phyloP scores from a whole-genome alignment of 2,113 vertebrate species.

The Dasyprocta punctata region DNA sequence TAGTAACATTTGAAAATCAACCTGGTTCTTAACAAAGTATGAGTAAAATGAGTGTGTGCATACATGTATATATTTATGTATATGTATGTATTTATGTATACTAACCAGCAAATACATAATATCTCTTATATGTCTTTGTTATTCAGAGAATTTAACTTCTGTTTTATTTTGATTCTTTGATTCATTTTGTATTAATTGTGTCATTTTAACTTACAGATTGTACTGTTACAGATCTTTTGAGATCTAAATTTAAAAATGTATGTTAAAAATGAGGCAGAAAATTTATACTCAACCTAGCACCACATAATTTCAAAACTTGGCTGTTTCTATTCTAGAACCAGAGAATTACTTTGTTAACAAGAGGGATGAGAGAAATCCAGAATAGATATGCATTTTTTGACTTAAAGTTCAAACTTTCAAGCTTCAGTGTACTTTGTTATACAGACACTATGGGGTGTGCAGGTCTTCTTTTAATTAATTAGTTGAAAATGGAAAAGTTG shows the following conservation, averaged over 20 bases:
- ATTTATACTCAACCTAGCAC: not conserved
- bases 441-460: conserved; percentile 22
- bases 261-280: conserved; percentile 44
- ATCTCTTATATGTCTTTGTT: not conserved
- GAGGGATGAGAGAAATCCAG: not conserved
- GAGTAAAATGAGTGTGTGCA: not conserved
- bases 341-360: conserved; percentile 29
- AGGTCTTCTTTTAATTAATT: conserved; percentile 72
- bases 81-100: not conserved
- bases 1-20: not conserved
- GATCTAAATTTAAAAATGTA: conserved; percentile 38
- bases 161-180: conserved; percentile 6
- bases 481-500: conserved; percentile 68
- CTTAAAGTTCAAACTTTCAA: conserved; percentile 40
- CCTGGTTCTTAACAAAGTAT: not conserved
- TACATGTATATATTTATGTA: not conserved
- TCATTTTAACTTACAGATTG: conserved; percentile 38
- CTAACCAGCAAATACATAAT: not conserved
- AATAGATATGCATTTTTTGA: conserved; percentile 15
- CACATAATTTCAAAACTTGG: conserved; percentile 22
- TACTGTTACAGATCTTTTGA: not conserved
- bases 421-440: not conserved
- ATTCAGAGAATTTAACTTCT: not conserved
- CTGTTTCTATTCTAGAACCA: conserved; percentile 1
- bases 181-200: conserved; percentile 35